Evolutionary conservation across 2,113 vertebrate species (phyloP), one percentile per base, ranked within the genome.

Genomic region (Aegotheles bennettii): DNA sequence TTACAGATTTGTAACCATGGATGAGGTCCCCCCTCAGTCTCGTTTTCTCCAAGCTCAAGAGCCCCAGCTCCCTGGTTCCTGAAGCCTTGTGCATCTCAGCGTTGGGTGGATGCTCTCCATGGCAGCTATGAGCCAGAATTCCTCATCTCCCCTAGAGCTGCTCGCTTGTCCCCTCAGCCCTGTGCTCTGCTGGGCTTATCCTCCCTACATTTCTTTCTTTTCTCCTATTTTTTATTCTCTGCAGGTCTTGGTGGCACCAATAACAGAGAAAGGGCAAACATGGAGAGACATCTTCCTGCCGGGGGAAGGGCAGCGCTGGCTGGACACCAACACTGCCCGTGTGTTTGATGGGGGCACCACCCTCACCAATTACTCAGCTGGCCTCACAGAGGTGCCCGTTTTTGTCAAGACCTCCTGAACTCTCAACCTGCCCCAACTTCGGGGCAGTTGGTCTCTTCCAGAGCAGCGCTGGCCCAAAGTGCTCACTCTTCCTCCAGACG

Each of bases 221-320:
- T 35, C 40, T 17, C 13, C 38, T 65, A 13, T 59, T 20, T 36
- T 38, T 57, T 28, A 56, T 69, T 17, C 76, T 64, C 50, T 43
- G 24, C 97, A 99, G 99, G 98, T 99, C 40, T 97, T 99, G 94
- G 98, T 99, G 70, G 99, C 99, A 25, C 99, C 99, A 3, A 95
- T 99, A 95, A 98, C 98, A 76, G 98, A 98, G 80, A 98, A 97
- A 64, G 98, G 98, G 31, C 97, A 97, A 7, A 93, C 33, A 3
- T 96, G 97, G 87, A 97, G 99, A 95, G 98, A 99, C 67, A 97
- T 99, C 90, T 99, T 98, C 95, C 96, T 99, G 87, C 99, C 99
- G 3, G 98, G 98, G 18, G 97, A 97, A 31, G 98, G 97, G 50
- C 97, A 97, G 40, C 97, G 97, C 18, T 99, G 99, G 99, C 96